Percentiles rank a stretch among this genome's conserved stretches.
phyloP scores from a whole-genome alignment of 2,113 vertebrate genomes.

The Tachuris rubrigastra region DNA sequence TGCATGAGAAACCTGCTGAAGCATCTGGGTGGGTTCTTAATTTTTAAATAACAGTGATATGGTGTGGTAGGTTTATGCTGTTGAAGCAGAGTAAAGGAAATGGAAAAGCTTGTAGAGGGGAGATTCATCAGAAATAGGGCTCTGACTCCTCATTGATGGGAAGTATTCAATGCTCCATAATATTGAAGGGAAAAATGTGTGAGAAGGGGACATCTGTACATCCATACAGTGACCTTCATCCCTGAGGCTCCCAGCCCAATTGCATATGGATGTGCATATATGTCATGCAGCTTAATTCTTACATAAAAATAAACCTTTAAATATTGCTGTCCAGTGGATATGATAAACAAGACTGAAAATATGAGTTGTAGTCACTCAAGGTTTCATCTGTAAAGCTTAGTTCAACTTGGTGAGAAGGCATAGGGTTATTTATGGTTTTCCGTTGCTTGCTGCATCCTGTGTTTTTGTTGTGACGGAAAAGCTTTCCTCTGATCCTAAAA shows the following conservation, averaged over 20 bases:
- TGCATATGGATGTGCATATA: rapidly evolving
- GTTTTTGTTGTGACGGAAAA: background rate
- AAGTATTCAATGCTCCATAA: background rate
- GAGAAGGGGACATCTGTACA: too few relatives aligned
- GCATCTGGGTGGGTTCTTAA: background rate
- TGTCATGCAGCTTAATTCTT: background rate
- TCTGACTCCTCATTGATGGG: background rate
- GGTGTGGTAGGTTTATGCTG: background rate
- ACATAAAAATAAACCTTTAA: background rate
- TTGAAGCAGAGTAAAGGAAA: background rate
- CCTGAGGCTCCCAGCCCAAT: background rate
- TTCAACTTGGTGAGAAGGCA: background rate
- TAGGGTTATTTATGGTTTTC: background rate
- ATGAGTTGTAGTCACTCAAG: background rate
- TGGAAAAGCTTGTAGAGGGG: background rate
- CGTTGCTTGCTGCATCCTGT: background rate
- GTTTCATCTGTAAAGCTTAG: background rate
- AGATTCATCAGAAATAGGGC: background rate
- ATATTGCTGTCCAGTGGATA: background rate
- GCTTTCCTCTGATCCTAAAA: background rate
- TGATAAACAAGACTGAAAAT: background rate
- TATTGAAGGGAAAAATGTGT: rapidly evolving
- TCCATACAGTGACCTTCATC: background rate
- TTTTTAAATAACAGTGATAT: background rate
- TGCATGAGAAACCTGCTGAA: background rate